Evolutionary conservation across 2,888 invertebrate genomes (phyloP), one percentile per base, ranked within the genome.

Genomic region (Galerucella calmariensis): DNA sequence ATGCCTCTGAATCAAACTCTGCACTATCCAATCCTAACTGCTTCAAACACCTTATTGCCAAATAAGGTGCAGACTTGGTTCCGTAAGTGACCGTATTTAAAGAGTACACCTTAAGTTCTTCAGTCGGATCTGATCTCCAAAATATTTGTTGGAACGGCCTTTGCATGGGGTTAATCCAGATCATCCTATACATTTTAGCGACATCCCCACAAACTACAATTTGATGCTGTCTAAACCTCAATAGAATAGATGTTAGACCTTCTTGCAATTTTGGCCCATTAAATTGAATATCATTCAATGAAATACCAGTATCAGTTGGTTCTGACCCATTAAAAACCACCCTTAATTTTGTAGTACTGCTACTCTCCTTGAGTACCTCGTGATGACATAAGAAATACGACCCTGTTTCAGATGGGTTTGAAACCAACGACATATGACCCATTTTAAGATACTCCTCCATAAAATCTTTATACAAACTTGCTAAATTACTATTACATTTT

Each of bases 271-370:
- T 70, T 20, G 76, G 74, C 20, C 74, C 74, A 41, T 51, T 65
- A 48, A 46, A 67, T 27, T 76, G 71, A 10, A 76, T 58, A 63
- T 73, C 65, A 16, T 74, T 76, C 8, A 74, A 53, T 11, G 74
- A 74, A 27, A 72, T 44, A 24, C 72, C 76, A 35, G 24, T 72
- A 24, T 69, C 66, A 41, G 69, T 58, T 24, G 51, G 51, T 8
- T 59, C 67, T 41, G 76, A 76, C 9, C 56, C 71, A 70, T 74
- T 74, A 59, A 74, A 76, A 27, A 74, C 74, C 5, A 68, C 76
- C 10, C 76, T 41, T 20, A 73, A 63, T 27, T 67, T 67, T 12
- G 75, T 75, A 1, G 75, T 75, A 12, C 44, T 16, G 44, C 75
- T 75, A 20, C 58, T 16, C 53, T 72, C 67, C 10, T 62, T 67